Evolutionary conservation across 2,113 vertebrate species (phyloP).

Genomic region (Muscicapa adusta): DNA sequence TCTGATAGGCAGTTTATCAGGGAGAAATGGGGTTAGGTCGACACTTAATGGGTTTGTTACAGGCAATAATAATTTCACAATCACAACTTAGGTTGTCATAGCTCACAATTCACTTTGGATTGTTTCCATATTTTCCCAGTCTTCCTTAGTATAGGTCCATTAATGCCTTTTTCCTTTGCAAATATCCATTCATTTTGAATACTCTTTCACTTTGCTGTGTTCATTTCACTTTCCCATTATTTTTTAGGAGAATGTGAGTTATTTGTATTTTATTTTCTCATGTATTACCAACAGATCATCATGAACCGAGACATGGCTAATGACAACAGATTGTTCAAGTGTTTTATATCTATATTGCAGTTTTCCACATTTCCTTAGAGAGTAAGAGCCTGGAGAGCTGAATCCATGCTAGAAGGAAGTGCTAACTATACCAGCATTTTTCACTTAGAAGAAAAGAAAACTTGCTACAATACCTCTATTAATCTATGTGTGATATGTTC

Average conservation of each 20-base stretch:
- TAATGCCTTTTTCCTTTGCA: not conserved
- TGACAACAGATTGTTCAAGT: not conserved
- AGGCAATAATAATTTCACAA: not conserved
- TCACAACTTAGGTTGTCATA: not conserved
- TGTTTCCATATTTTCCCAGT: not conserved
- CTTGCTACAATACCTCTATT: not conserved
- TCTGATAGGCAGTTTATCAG: not conserved
- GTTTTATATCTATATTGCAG: not conserved
- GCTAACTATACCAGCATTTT: not conserved
- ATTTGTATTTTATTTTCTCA: not conserved
- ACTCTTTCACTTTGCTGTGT: not conserved
- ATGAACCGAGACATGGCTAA: not conserved
- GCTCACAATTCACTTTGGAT: not conserved
- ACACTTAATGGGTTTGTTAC: not conserved
- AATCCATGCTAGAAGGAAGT: not conserved
- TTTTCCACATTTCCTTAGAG: not conserved
- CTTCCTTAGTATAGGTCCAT: not conserved
- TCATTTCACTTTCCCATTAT: not conserved
- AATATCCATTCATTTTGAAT: not conserved
- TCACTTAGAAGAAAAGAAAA: not conserved
- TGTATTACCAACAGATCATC: not conserved
- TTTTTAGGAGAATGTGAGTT: not conserved
- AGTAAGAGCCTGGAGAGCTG: not conserved
- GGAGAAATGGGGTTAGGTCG: not conserved
- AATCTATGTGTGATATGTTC: fast-evolving